These are phyloP conservation scores for Hippocampus barbouri DNA, from an alignment of 2,113 vertebrate genomes.

Conservation along the genomic window DNA sequence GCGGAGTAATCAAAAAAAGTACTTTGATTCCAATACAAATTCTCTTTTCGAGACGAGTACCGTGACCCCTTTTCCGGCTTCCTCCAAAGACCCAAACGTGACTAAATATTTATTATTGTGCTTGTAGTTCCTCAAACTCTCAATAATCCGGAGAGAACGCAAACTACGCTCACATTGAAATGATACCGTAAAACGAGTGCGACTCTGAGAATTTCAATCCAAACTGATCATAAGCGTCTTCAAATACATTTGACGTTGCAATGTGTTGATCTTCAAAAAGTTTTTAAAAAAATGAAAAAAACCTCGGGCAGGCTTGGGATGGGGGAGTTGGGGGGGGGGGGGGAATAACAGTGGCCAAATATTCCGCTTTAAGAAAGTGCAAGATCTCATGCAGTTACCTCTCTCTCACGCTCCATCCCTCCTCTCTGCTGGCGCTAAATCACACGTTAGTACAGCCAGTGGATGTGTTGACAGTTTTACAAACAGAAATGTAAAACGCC, in stretches of 20 bases:
- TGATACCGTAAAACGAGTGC: not conserved
- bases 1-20: not conserved
- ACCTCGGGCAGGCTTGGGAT: constrained; percentile 20
- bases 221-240: not conserved
- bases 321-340: constrained; percentile 18
- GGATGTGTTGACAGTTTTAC: constrained; percentile 78
- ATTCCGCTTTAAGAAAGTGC: constrained; percentile 69
- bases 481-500: constrained; percentile 78
- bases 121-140: too few relatives aligned
- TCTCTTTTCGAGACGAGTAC: not conserved
- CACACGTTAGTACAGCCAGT: constrained; percentile 76
- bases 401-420: constrained; percentile 68
- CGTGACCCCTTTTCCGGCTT: not conserved
- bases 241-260: not conserved
- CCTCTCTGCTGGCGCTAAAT: constrained; percentile 75
- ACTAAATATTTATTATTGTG: too few relatives aligned
- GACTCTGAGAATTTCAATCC: not conserved
- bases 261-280: not conserved
- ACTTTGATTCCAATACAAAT: not conserved
- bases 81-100: not conserved
- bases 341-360: constrained; percentile 40
- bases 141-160: too few relatives aligned
- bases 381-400: constrained; percentile 74
- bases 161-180: not conserved
- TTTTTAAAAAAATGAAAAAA: not conserved